Percentiles rank a stretch among this genome's conserved stretches.
phyloP scores from a whole-genome alignment of 2,113 vertebrate species.

The Pampusana beccarii region DNA sequence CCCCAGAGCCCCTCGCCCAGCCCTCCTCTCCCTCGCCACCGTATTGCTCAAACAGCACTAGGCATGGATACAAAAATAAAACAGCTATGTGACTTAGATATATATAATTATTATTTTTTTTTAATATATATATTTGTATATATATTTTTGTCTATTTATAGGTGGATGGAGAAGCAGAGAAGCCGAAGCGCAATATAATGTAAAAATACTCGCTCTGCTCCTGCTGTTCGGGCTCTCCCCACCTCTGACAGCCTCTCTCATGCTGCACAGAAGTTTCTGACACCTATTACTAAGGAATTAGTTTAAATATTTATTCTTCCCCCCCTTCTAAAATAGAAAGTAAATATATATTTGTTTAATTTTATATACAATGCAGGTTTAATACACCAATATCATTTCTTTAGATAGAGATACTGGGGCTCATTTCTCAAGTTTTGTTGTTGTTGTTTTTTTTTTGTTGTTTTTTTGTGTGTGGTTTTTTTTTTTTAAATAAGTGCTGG shows the following conservation, averaged over 20 bases:
- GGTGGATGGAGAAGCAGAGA: conserved; percentile 49
- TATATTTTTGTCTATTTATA: conserved; percentile 70
- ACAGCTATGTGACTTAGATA: conserved; percentile 74
- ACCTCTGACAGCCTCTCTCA: conserved; percentile 58
- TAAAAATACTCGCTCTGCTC: conserved; percentile 47
- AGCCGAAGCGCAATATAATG: conserved; percentile 54
- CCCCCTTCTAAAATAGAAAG: conserved; percentile 78
- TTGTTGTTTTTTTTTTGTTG: no score
- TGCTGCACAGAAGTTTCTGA: conserved; percentile 56
- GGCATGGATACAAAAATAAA: conserved; percentile 81
- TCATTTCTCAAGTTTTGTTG: not conserved
- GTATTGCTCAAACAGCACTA: conserved; percentile 69
- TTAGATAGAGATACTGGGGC: conserved; percentile 49
- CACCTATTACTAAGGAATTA: conserved; percentile 63
- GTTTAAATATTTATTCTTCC: conserved; percentile 63
- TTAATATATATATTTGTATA: conserved; percentile 66
- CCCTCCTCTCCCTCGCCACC: conserved; percentile 35
- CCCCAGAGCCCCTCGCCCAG: not conserved
- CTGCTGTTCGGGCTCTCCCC: conserved; percentile 15
- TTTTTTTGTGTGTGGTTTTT: not conserved
- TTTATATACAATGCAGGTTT: conserved; percentile 72
- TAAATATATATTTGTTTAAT: conserved; percentile 77
- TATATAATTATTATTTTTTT: conserved; percentile 66
- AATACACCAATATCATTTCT: conserved; percentile 65
- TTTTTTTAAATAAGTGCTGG: conserved; percentile 9